Conservation (phyloP, 2,113 vertebrate species). For the Pteruthius melanotis region DNA sequence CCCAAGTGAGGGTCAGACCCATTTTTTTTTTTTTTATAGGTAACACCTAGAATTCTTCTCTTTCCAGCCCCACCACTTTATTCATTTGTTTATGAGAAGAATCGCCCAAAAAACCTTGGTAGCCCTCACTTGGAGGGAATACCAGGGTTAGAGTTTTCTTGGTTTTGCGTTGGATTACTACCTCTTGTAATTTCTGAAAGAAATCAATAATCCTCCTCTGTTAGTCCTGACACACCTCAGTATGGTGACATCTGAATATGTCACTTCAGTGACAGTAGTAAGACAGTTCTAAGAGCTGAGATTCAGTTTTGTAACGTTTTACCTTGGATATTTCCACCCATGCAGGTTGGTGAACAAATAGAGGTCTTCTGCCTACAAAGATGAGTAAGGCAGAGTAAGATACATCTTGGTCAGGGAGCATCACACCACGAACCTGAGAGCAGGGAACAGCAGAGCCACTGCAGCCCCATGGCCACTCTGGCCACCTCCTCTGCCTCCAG, state of each 20-base stretch:
- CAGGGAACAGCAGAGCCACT: background rate
- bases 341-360: background rate
- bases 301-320: background rate
- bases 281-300: background rate
- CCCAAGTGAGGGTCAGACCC: background rate
- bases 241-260: rapidly evolving
- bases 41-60: background rate
- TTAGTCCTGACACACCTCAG: background rate
- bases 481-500: background rate
- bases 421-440: rapidly evolving
- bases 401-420: rapidly evolving
- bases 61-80: background rate
- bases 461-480: background rate
- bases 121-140: background rate
- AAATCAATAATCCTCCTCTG: background rate
- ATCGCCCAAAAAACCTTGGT: background rate
- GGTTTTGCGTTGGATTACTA: background rate
- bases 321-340: background rate
- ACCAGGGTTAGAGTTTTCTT: background rate
- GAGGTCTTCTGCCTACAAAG: background rate
- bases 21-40: background rate
- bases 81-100: background rate
- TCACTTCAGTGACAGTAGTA: background rate
- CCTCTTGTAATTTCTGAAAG: background rate
- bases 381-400: background rate